A percentile compares a stretch with the other conserved stretches of the same genome.
These are phyloP conservation scores for Lumbricus terrestris DNA, from an alignment of 2,888 invertebrate genomes.

Conservation along the genomic window DNA sequence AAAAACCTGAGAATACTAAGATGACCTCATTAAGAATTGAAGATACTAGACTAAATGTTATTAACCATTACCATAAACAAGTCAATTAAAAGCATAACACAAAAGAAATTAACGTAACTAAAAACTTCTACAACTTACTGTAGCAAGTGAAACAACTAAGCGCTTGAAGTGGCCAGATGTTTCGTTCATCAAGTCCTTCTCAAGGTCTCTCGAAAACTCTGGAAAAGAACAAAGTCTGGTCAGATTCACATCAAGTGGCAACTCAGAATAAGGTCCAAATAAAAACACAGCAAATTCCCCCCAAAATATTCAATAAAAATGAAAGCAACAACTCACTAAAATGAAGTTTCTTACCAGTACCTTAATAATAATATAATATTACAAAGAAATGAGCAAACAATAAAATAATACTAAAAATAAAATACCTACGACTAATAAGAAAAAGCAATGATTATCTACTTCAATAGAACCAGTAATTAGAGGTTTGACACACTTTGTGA, in stretches of 20 bases:
- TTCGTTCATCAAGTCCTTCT: constrained; percentile 79
- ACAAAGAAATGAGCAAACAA: too few species aligned
- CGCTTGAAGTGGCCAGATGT: constrained; percentile 90
- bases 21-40: background rate
- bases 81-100: background rate
- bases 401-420: too few species aligned
- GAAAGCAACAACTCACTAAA: background rate
- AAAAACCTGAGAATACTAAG: background rate
- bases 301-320: background rate
- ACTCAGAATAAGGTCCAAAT: background rate
- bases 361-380: background rate
- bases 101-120: background rate
- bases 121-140: constrained; percentile 31
- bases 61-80: background rate
- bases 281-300: background rate
- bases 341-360: background rate
- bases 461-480: too few species aligned
- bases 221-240: background rate
- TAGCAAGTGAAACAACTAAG: constrained; percentile 72
- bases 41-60: background rate
- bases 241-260: background rate
- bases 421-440: too few species aligned
- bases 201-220: constrained; percentile 68
- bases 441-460: too few species aligned
- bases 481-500: too few species aligned